A percentile compares a stretch with the other conserved stretches of the same genome.
These are phyloP conservation scores for Ciconia stormi DNA, from an alignment of 2,113 vertebrate genomes.

Conservation along the genomic window DNA sequence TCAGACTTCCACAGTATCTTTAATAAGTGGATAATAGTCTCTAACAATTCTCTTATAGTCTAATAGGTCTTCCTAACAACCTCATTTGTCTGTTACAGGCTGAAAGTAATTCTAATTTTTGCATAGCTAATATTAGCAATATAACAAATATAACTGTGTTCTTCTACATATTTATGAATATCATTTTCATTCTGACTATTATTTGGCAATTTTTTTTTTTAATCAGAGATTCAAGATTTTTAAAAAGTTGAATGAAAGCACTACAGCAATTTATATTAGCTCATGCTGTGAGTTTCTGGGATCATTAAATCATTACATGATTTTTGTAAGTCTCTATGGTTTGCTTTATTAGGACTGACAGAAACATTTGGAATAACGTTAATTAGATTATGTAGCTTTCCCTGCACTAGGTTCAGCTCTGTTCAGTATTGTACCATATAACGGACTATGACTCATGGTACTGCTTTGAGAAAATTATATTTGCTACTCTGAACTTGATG, in stretches of 20 bases:
- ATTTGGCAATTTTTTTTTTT: neutral
- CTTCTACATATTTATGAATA: neutral
- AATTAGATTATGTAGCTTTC: neutral
- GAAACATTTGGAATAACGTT: neutral
- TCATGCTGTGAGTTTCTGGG: neutral
- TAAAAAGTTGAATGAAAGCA: neutral
- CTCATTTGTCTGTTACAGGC: neutral
- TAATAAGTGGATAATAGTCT: neutral
- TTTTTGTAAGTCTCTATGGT: neutral
- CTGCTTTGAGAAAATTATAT: neutral
- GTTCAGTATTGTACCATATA: neutral
- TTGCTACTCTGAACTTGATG: neutral
- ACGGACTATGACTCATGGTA: neutral
- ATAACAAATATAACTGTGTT: neutral
- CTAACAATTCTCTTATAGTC: neutral
- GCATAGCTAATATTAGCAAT: neutral
- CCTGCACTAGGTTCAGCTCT: neutral
- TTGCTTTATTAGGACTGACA: conserved; percentile 30
- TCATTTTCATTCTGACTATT: neutral
- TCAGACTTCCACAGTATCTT: neutral
- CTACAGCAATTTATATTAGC: neutral
- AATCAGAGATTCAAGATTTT: neutral
- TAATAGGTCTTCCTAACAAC: neutral
- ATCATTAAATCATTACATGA: neutral
- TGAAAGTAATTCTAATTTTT: neutral